Conservation (phyloP, 1,140 invertebrate genomes). For the Bombus superbus region DNA sequence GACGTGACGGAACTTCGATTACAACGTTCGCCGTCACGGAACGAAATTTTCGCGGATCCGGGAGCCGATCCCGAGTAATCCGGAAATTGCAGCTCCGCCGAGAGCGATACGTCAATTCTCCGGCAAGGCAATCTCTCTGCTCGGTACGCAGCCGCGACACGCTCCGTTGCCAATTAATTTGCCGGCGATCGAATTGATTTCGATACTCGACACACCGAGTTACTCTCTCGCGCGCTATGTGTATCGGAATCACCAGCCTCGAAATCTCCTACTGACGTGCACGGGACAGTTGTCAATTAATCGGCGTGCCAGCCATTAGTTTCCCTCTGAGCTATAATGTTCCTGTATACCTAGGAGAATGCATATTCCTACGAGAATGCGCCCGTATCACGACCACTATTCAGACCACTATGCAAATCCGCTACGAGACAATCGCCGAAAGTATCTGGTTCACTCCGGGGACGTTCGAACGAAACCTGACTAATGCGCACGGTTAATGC, state of each 20-base stretch:
- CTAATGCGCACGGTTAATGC: not conserved
- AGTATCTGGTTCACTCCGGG: not conserved
- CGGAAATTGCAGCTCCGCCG: constrained; percentile 35
- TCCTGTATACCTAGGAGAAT: constrained; percentile 32
- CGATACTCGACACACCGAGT: constrained; percentile 36
- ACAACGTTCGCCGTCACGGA: not conserved
- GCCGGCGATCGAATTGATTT: constrained; percentile 54
- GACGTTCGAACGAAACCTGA: not conserved
- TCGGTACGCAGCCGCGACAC: constrained; percentile 38
- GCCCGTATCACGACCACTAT: constrained; percentile 1
- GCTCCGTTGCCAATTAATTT: constrained; percentile 58
- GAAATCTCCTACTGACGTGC: constrained; percentile 39
- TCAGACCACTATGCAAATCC: constrained; percentile 20
- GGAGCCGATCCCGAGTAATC: constrained; percentile 20
- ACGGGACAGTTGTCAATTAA: constrained; percentile 57
- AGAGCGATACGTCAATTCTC: constrained; percentile 48
- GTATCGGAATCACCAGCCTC: constrained; percentile 29
- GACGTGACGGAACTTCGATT: not conserved
- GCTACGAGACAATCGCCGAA: constrained; percentile 13
- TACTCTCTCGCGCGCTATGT: constrained; percentile 21
- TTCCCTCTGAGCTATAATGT: constrained; percentile 26
- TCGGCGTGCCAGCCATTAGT: constrained; percentile 45
- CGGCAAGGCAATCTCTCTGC: constrained; percentile 30
- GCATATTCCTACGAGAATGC: constrained; percentile 50
- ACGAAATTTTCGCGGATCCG: constrained; percentile 15